Base-by-base conservation (phyloP, 2,797 vertebrate genomes). In the Melanotaenia maccullochi region DNA sequence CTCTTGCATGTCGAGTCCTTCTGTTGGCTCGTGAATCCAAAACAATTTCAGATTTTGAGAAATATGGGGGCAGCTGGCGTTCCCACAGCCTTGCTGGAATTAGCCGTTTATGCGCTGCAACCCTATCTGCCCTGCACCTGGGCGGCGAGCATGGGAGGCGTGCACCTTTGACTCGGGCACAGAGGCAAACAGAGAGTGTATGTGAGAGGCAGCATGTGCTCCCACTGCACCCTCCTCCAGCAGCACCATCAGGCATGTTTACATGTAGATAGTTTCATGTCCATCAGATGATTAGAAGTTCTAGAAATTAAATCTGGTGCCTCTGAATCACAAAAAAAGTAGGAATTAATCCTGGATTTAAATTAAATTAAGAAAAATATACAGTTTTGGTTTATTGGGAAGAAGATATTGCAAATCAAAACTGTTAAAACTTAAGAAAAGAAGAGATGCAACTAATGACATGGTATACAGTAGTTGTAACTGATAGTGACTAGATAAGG, bases 121-220 rank as follows among this genome's bases (percentile, higher is more conserved):
- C 93, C 81, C 90, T 94, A 94, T 95, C 94, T 88, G 94, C 92
- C 88, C 91, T 93, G 86, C 97, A 97, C 97, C 97, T 97, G 96
- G 94, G 93, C 89, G 80, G 90, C 89, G 51, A 86, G 92, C 90
- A 82, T 87, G 92, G 95, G 95, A 13, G 65, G 64, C 60, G 69
- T 64, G 74, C 83, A 89, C 90, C 88, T 92, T 83, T 78, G 76
- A 79, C 84, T 81, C 36, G 20, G 24, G 3, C 62, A 36, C 79
- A 58, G 55, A 62, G 80, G 55, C 76, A 68, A 38, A 62, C 6
- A 7, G 65, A 33, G 73, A 16, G 20, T 22, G 25, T 32, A 54
- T 35, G 47, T 20, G 52, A 25, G 51, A 54, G 36, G 20, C 56
- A 40, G 65, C 49, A n/a, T 68, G 73, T 58, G 68, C 55, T 54